phyloP scores from a whole-genome alignment of 2,888 invertebrate species.

The Seladonia tumulorum region DNA sequence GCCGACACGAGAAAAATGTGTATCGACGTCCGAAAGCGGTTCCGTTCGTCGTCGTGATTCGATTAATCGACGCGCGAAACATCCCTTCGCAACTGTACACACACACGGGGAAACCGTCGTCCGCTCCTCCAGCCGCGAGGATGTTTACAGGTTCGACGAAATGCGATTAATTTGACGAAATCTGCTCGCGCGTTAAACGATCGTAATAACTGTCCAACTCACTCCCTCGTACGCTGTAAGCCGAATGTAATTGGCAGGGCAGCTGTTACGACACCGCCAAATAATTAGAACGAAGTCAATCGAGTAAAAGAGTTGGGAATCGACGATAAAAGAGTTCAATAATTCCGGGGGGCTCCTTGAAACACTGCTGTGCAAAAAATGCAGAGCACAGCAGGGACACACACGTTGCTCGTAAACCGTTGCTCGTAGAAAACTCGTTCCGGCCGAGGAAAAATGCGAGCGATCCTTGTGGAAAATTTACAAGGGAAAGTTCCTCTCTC shows the following conservation, averaged over 20 bases:
- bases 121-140: neutral
- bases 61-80: neutral
- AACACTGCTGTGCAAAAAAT: no score
- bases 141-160: neutral
- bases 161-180: neutral
- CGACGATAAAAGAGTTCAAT: neutral
- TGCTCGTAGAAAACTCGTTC: neutral
- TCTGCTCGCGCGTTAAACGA: neutral
- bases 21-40: neutral
- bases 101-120: neutral
- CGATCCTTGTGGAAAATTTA: constrained; percentile 53
- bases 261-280: no score
- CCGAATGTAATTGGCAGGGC: no score
- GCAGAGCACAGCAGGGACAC: neutral
- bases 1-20: neutral
- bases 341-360: neutral
- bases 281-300: no score
- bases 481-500: constrained; percentile 45
- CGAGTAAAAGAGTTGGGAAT: neutral
- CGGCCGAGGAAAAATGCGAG: constrained; percentile 39
- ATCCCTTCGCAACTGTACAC: neutral
- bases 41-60: neutral
- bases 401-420: neutral
- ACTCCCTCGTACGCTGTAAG: neutral
- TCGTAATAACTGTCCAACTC: neutral